These are phyloP conservation scores for Sphenodon punctatus DNA, from an alignment of 2,797 vertebrate species.

Conservation along the genomic window DNA sequence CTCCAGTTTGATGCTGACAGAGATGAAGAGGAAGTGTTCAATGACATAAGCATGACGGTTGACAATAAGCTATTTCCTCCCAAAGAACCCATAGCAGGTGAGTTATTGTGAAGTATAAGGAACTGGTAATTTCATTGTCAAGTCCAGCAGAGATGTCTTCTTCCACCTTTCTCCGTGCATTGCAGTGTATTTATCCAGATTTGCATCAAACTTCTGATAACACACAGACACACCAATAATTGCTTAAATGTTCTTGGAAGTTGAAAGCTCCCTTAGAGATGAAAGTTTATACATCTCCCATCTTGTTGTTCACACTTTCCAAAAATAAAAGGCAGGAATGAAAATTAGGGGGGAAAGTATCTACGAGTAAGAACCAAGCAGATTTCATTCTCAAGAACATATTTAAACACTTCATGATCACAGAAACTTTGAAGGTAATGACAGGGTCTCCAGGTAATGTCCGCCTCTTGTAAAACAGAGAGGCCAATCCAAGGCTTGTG, in stretches of 20 bases:
- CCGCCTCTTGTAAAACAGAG: too few species aligned
- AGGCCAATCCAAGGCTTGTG: too few species aligned
- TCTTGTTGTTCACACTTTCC: not conserved
- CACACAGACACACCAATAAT: not conserved
- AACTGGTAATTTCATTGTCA: not conserved
- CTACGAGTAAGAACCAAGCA: too few species aligned
- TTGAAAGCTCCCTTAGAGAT: not conserved
- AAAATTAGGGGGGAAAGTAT: too few species aligned
- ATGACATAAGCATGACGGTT: conserved; percentile 90
- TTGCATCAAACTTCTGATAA: rapidly evolving
- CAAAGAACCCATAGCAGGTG: conserved; percentile 87
- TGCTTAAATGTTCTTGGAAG: not conserved
- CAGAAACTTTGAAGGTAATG: too few species aligned
- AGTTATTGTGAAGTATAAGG: conserved; percentile 52
- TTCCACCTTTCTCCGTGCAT: too few species aligned
- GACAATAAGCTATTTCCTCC: conserved; percentile 93
- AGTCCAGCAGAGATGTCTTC: not conserved
- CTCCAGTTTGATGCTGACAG: conserved; percentile 92
- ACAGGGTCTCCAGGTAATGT: too few species aligned
- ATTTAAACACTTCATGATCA: too few species aligned
- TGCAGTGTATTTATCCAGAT: too few species aligned
- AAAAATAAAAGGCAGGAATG: too few species aligned
- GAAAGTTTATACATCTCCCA: not conserved
- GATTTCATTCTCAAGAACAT: too few species aligned
- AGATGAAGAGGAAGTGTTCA: conserved; percentile 95